These are phyloP conservation scores for Leucopsar rothschildi DNA, from an alignment of 2,113 vertebrate genomes.

Conservation along the genomic window DNA sequence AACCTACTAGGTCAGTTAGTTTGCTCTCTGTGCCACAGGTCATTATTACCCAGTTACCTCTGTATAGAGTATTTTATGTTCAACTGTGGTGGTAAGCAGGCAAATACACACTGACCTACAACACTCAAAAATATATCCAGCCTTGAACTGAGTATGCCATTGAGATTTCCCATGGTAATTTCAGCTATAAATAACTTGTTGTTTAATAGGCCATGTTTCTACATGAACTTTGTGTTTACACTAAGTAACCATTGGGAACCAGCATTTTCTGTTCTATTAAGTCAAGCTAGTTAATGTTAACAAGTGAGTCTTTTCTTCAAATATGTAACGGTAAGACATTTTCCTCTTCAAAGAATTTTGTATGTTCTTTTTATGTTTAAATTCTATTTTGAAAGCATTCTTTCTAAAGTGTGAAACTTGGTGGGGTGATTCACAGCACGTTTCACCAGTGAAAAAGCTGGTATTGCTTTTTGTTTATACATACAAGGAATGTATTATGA, in stretches of 20 bases:
- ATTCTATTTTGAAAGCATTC: background rate
- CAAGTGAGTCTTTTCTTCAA: background rate
- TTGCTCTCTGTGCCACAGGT: background rate
- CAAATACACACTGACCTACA: background rate
- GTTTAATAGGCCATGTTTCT: background rate
- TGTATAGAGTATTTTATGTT: background rate
- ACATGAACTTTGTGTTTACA: background rate
- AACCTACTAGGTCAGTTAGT: background rate
- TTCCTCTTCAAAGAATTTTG: background rate
- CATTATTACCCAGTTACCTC: background rate
- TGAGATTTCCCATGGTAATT: background rate
- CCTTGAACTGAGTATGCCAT: background rate
- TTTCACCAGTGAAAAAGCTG: background rate
- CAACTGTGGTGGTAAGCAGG: background rate
- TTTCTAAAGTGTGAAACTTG: background rate
- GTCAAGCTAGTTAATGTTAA: background rate
- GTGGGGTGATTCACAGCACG: background rate
- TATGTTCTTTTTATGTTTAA: background rate
- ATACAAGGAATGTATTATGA: background rate
- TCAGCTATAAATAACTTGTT: background rate
- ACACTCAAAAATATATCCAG: background rate
- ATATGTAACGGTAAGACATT: background rate
- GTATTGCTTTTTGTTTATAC: background rate
- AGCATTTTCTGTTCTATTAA: background rate
- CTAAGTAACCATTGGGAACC: background rate